Evolutionary conservation across 2,797 vertebrate species (phyloP), one percentile per base, ranked within the genome.

Genomic region (Rhinatrema bivittatum): DNA sequence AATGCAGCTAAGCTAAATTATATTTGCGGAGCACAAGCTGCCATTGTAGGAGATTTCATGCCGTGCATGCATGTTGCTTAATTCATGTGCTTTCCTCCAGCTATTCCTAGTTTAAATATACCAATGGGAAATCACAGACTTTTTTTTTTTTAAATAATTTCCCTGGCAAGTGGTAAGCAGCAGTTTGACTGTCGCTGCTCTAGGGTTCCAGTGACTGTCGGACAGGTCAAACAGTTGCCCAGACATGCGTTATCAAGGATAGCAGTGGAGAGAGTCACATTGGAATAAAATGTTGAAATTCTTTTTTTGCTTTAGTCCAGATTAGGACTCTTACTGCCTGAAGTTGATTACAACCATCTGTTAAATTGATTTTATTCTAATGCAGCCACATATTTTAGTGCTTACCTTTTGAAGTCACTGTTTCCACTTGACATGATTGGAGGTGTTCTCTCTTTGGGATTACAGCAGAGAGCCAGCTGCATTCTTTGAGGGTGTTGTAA

Each of bases 321-420:
- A 56, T 70, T 53, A 53, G 58, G 48, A 29, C 35, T 60, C 36
- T 29, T 45, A 37, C 53, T 40, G 41, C 46, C 65, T 8, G 1
- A 20, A 39, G 3, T 29, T 81, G 77, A 87, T 88, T 82, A 58
- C 25, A 76, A 71, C 76, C 82, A 73, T 84, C 78, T 86, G 81
- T 74, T 57, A 32, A 17, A 29, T 50, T 12, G 0, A 54, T 9
- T 55, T 33, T 63, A 54, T 67, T 52, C 49, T 63, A 47, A 46
- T 31, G 29, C 40, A 44, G 66, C 55, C 53, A 48, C 68, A 60
- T 56, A 52, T 53, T 42, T 57, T 27, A 14, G 33, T 48, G 35
- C 53, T 30, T 26, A 62, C 27, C n/a, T 5, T 17, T 29, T 42
- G 8, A 28, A 54, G 42, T 11, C 42, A 24, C 33, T 42, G 19